These are phyloP conservation scores for Physocephala rufipes DNA, from an alignment of 2,888 invertebrate species.

Conservation along the genomic window DNA sequence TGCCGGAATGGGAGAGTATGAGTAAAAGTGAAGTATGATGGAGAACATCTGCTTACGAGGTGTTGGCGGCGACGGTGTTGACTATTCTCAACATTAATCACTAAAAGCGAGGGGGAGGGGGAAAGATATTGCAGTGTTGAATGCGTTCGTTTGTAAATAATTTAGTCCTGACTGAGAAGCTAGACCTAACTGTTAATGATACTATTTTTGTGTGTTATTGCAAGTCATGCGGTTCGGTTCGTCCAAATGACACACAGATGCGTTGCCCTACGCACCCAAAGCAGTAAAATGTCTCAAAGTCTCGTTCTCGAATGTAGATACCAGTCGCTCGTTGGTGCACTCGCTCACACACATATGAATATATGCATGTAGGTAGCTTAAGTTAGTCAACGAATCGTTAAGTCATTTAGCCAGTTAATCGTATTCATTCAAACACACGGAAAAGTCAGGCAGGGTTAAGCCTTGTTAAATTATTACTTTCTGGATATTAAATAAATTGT, in stretches of 20 bases:
- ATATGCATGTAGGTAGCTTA: too few relatives aligned
- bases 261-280: not conserved
- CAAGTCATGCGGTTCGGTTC: not conserved
- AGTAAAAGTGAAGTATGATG: conserved; percentile 1
- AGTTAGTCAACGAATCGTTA: not conserved
- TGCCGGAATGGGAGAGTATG: not conserved
- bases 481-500: conserved; percentile 1
- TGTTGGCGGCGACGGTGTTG: not conserved
- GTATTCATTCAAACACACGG: not conserved
- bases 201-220: conserved; percentile 23
- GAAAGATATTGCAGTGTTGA: not conserved
- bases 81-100: not conserved
- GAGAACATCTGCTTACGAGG: conserved; percentile 11
- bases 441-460: conserved; percentile 1
- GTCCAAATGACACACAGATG: conserved; percentile 7
- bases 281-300: too few relatives aligned
- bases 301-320: too few relatives aligned
- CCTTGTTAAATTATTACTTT: conserved; percentile 1
- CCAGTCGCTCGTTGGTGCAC: too few relatives aligned
- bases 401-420: not conserved
- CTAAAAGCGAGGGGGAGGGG: too few relatives aligned
- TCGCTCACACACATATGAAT: not conserved
- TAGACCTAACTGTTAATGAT: not conserved
- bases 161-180: not conserved
- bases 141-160: not conserved